Base-by-base conservation (phyloP, 2,888 invertebrate species). In the Drosophila helvetica region DNA sequence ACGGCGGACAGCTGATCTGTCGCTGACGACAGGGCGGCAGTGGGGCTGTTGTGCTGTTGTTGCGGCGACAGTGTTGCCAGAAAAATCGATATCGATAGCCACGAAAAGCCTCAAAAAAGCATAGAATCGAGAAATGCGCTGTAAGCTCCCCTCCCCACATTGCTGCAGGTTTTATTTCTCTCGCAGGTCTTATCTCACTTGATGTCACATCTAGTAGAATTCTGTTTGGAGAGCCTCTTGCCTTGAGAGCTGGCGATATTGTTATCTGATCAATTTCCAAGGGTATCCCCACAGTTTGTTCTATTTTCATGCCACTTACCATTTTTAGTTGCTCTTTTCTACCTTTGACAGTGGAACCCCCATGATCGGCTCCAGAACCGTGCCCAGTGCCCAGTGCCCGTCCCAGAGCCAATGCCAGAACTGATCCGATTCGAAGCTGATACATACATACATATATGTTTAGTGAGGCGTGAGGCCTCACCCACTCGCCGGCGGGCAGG, bases 381-480 rank as follows among this genome's bases (percentile, higher is more conserved):
- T 38, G 22, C 57, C 57, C 52, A 33, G 48, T 22, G 19, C 30
- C 50, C n/a, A 50, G 50, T 17, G 17, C n/a, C n/a, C n/a, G n/a
- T n/a, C n/a, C 27, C 25, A n/a, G 51, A 12, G 17, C 25, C n/a
- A 48, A 22, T 25, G n/a, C 22, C 48, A 30, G 17, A 12, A 7
- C 43, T 8, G 17, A 18, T 45, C n/a, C 18, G 3, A 9, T 45
- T 30, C 27, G 27, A 17, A 22, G 22, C 22, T 22, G 4, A 22
- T 22, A 22, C 0, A 22, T 22, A 4, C 19, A 12, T 17, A 15
- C 10, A 10, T 15, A 33, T 30, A 33, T 51, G 25, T 25, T 30
- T 27, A 65, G 38, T 53, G 67, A 66, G 66, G 53, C 65, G 47
- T 65, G 46, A 27, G 33, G 53, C 65, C 65, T 25, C 65, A 42